Conservation (phyloP, 2,888 invertebrate genomes). For the Dimorphilus gyrociliatus region DNA sequence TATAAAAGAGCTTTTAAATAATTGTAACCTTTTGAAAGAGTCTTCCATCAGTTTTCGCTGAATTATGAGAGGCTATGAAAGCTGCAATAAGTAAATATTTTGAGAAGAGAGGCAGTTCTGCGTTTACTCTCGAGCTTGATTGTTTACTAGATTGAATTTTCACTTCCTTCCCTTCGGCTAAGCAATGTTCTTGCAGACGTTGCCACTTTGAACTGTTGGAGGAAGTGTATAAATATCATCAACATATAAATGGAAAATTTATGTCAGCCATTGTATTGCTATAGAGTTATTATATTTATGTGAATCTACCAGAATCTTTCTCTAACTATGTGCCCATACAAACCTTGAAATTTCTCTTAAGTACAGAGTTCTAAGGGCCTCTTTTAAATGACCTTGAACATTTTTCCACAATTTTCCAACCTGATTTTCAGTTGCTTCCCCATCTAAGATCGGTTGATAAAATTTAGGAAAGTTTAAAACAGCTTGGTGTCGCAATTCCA, state of each 20-base stretch:
- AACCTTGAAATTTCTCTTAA: conserved; percentile 40
- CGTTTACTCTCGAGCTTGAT: conserved; percentile 15
- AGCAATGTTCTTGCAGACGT: too few relatives aligned
- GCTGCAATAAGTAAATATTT: conserved; percentile 76
- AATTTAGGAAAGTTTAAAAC: conserved; percentile 51
- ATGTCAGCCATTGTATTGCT: too few relatives aligned
- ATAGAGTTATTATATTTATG: too few relatives aligned
- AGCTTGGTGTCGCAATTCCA: conserved; percentile 52
- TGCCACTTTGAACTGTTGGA: too few relatives aligned
- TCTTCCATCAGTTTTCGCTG: conserved; percentile 66
- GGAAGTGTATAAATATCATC: too few relatives aligned
- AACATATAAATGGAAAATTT: too few relatives aligned
- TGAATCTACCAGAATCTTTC: too few relatives aligned
- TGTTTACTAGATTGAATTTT: neutral
- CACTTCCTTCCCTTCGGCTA: too few relatives aligned
- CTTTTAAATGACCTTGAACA: conserved; percentile 56
- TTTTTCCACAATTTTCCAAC: conserved; percentile 59
- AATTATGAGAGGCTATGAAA: conserved; percentile 80
- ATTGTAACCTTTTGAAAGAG: conserved; percentile 67
- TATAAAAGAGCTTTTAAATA: too few relatives aligned
- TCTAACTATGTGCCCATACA: too few relatives aligned
- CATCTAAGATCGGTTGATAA: conserved; percentile 56
- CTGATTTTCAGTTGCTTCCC: conserved; percentile 49
- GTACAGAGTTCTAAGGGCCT: conserved; percentile 59
- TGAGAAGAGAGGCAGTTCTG: conserved; percentile 62